Evolutionary conservation across 2,888 invertebrate genomes (phyloP), one percentile per base, ranked within the genome.

Genomic region (Tinea trinotella): DNA sequence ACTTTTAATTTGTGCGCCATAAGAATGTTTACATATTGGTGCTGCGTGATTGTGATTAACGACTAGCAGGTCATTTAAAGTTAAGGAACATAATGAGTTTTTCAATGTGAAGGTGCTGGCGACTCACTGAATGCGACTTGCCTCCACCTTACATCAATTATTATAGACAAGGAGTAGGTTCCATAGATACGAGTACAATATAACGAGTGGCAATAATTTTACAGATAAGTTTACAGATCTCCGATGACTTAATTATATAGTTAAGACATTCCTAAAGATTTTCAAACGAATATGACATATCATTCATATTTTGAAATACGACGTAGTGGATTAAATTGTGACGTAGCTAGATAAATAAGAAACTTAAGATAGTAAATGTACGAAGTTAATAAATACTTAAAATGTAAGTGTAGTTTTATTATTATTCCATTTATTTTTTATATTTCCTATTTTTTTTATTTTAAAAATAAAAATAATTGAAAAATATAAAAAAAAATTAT

Each of bases 281-380:
- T 40, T 40, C 10, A 40, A 40, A 4, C 30, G 7, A 30, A 30
- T 68, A 68, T 74, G 73, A 83, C 76, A 81, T 81, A 82, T 81
- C 75, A 80, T 74, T 79, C 64, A 53, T 34, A 52, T 17, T 46
- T 30, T 30, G 2, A 10, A 30, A 10, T 30, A 30, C 30, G 7
- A 40, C 20, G n/a, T 77, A 79, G 71, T 69, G 66, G 63, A 67
- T 62, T 78, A 82, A 75, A 74, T 72, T 46, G 75, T 72, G 77
- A 80, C 76, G 76, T 82, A 82, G 72, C 74, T 80, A 82, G 75
- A 67, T 82, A 83, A 50, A 10, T 50, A 50, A 24, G 73, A 72
- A 78, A 81, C 76, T 79, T 76, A 81, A 74, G 67, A 70, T 77
- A 81, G 77, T 76, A 78, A n/a, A n/a, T 79, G 77, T 80, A 72